These are phyloP conservation scores for Dromococcyx pavoninus DNA, from an alignment of 2,797 vertebrate species.

Conservation along the genomic window DNA sequence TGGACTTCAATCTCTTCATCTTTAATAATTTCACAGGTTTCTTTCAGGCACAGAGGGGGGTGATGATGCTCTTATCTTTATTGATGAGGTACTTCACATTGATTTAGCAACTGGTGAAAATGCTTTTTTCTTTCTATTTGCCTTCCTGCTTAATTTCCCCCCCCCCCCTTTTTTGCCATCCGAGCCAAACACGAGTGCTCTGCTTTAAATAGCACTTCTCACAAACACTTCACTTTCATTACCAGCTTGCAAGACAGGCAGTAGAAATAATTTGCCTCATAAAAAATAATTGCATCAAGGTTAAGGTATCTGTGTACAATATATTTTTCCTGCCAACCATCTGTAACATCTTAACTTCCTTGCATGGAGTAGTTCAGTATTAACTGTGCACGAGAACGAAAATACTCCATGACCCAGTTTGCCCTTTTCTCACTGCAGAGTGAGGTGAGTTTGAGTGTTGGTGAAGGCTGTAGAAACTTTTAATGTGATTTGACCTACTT, in stretches of 20 bases:
- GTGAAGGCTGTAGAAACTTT: background rate
- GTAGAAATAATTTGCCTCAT: constrained; percentile 45
- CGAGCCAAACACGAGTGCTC: background rate
- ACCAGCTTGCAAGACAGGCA: constrained; percentile 34
- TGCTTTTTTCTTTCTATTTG: background rate
- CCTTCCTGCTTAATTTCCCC: constrained; percentile 9
- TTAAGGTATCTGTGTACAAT: background rate
- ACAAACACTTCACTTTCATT: constrained; percentile 40
- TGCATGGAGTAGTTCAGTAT: background rate
- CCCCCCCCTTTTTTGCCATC: background rate
- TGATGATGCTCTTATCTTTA: background rate
- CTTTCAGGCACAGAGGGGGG: background rate
- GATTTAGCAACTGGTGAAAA: background rate
- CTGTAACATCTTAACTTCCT: constrained; percentile 25
- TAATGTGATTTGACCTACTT: background rate
- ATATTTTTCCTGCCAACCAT: background rate
- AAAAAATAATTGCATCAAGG: constrained; percentile 36
- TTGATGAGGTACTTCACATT: background rate
- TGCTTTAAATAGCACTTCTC: constrained; percentile 30
- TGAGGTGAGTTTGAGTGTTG: background rate
- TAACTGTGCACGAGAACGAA: background rate
- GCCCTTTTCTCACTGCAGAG: background rate
- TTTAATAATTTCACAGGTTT: background rate
- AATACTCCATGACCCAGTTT: background rate
- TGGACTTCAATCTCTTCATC: background rate